Base-by-base conservation (phyloP, 2,797 vertebrate species). In the Gymnothorax javanicus region DNA sequence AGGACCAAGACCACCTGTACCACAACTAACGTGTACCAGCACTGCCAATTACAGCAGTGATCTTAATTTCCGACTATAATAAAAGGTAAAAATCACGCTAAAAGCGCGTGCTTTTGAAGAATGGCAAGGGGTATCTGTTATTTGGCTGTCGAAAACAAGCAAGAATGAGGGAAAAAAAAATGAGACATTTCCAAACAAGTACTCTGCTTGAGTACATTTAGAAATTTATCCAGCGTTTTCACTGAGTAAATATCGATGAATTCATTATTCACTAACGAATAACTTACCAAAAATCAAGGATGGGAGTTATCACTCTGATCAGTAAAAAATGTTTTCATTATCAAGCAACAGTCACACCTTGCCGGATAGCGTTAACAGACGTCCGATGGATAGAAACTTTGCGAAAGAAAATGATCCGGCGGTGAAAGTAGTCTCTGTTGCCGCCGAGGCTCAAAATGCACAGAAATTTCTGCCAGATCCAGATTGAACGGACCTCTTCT, bases 1-100 rank as follows among this genome's bases (percentile, higher is more conserved):
- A 93, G 88, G 96, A 96, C 89, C 27, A 90, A 88, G 95, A 96
- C 90, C 17, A 90, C 8, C 54, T 96, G n/a, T 93, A 94, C 83
- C 95, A 96, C 85, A 67, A 43, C 13, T 95, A 89, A 93, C 82
- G 3, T 13, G 11, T 7, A 52, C 71, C 33, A 54, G 20, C 20
- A 81, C 13, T 5, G 13, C 20, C 52, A 23, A 20, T 79, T 79
- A 5, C 23, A 17, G 20, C 33, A 9, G 25, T n/a, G 6, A 6
- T 5, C 15, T 6, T 77, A 17, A 77, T 17, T 5, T 52, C 13
- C 15, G 52, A 77, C 43, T 73, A 43, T 17, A 20, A 7, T 50
- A 77, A 12, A 52, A 52, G 73, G 9, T 0, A 52, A 52, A 77
- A 77, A 77, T 81, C 77, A 56, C 20, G n/a, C 52, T 12, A 81